Percentiles rank a stretch among this genome's conserved stretches.
phyloP scores from a whole-genome alignment of 2,888 invertebrate species.

The Pilophorus perplexus region DNA sequence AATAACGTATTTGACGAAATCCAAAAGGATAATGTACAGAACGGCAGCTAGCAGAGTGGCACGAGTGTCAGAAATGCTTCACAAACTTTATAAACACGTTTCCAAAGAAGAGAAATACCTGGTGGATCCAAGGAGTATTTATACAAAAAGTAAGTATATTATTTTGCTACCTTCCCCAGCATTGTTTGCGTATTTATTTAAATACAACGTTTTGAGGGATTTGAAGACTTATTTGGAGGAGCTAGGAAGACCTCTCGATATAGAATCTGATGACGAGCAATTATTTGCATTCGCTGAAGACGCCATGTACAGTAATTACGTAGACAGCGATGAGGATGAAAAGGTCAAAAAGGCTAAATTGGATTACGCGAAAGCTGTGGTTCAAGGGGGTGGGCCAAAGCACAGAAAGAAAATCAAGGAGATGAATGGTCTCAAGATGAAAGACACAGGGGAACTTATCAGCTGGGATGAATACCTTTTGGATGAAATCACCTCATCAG shows the following conservation, averaged over 20 bases:
- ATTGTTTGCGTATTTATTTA: slow-evolving; percentile 13
- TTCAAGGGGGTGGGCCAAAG: neutral
- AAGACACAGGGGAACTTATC: neutral
- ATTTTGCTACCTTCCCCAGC: slow-evolving; percentile 26
- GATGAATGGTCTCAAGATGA: slow-evolving; percentile 3
- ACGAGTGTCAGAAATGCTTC: slow-evolving; percentile 12
- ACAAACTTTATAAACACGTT: slow-evolving; percentile 16
- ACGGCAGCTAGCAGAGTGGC: slow-evolving; percentile 17
- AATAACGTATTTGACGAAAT: slow-evolving; percentile 24
- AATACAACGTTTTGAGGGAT: slow-evolving; percentile 16
- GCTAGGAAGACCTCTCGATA: neutral
- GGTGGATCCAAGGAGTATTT: slow-evolving; percentile 21
- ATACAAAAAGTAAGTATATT: slow-evolving; percentile 23
- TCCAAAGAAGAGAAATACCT: slow-evolving; percentile 22
- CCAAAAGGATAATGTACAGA: slow-evolving; percentile 14
- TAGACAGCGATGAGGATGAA: slow-evolving; percentile 8
- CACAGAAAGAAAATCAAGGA: neutral
- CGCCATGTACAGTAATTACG: slow-evolving; percentile 17
- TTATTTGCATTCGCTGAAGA: slow-evolving; percentile 23
- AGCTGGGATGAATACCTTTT: slow-evolving; percentile 13
- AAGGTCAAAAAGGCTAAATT: neutral
- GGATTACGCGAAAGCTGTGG: slow-evolving; percentile 4
- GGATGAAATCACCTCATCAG: slow-evolving; percentile 5
- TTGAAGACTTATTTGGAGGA: slow-evolving; percentile 3
- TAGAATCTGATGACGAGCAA: slow-evolving; percentile 14